Base-by-base conservation (phyloP, 92 coral and sea anemone species). In the Plumapathes pennacea region DNA sequence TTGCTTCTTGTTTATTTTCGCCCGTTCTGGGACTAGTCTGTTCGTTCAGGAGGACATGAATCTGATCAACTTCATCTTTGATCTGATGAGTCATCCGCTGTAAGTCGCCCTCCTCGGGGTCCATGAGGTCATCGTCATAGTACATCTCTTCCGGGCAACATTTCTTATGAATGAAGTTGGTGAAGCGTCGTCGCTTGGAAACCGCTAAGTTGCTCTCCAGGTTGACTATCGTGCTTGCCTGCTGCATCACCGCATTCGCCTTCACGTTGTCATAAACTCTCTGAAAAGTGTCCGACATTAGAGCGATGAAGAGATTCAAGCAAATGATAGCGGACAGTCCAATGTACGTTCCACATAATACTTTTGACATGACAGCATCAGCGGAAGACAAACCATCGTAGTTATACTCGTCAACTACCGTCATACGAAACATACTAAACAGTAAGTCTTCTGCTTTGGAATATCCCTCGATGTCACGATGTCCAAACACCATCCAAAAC, bases 161-260 rank as follows among this genome's bases (percentile, higher is more conserved):
- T 10, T 80, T 67, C 1, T 84, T 88, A 60, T 91, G 76, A 64
- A 91, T 83, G 60, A 63, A 80, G 60, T 80, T 82, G 2, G 91
- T 80, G 54, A 88, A 91, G 7, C 64, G 57, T 25, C 78, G 69
- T 57, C 84, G 69, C 15, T 61, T 88, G 5, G 69, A 45, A 19
- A 40, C 57, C 4, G 96, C 78, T 32, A 88, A 59, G 24, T 69
- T 58, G n/a, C 72, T 91, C 56, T 91, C 97, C 22, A 91, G 28
- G 13, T 78, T 59, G 22, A 84, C 57, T 8, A 91, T 88, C 8
- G 96, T 91, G 10, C 72, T 71, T 21, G 96, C 97, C 51, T 85
- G 91, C 39, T 91, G 97, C 97, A 91, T 91, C 8, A 83, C 97
- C 2, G 97, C 88, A 54, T 89, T 91, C 12, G 97, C 96, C 64